Base-by-base conservation (phyloP, 1,140 invertebrate genomes). In the Palaemon carinicauda region DNA sequence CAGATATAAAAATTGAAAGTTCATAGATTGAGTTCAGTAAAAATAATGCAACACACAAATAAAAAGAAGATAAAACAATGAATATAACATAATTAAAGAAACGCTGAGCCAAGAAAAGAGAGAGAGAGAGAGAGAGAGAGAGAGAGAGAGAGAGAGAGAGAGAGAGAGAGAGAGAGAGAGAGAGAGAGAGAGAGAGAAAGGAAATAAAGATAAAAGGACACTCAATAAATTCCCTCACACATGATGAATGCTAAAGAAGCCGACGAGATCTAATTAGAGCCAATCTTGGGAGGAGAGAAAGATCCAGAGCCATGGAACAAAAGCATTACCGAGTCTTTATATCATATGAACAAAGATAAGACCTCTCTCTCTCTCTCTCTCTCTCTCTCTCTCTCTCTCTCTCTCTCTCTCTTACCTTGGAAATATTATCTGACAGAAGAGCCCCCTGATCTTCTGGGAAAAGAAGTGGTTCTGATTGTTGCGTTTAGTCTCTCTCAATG, bases 381-480 rank as follows among this genome's bases (percentile, higher is more conserved):
- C 77, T 79, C 77, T 79, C 77, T 79, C 75, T 79, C 21, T 79
- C 77, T 79, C 77, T 60, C 78, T 65, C 54, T 51, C 78, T 80
- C 78, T 80, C 78, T 60, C 78, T 80, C 78, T 80, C 78, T 65
- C 54, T 65, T 54, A 60, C 78, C n/a, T 56, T 80, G 54, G 29
- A 69, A 53, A 50, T 82, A 82, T 82, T 71, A 82, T 74, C 81
- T 82, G 69, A 82, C 81, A 74, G 31, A 50, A 69, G 65, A 31
- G 51, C 79, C 56, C 77, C 79, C 56, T 86, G 83, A 86, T 86
- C 83, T 86, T 86, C 78, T 17, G 83, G 77, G 65, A 86, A 82
- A 86, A 80, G 77, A 86, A 74, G 60, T 27, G 77, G 83, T 86
- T 86, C 83, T 86, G 83, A 86, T 86, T 86, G 83, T 86, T 86